Evolutionary conservation across 2,888 invertebrate species (phyloP), one percentile per base, ranked within the genome.

Genomic region (Macrostomum cliftonense): DNA sequence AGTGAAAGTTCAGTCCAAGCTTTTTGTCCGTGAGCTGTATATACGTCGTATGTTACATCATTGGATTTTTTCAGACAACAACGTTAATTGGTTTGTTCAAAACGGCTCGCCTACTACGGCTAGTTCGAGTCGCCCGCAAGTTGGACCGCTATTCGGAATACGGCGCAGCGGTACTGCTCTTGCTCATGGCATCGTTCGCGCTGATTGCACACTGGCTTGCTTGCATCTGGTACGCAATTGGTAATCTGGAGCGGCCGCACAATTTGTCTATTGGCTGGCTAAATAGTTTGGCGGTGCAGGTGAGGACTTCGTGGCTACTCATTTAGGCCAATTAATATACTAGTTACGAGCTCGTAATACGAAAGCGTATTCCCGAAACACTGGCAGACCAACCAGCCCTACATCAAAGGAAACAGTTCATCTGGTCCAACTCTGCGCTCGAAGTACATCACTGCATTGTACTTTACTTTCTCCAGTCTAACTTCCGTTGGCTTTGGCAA

Each of bases 381-480:
- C 4, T 48, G 47, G 19, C 85, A 86, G 65, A 89, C 88, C 40
- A 81, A 84, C 64, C 84, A 87, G 63, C 78, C 79, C 60, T 91
- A 89, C 70, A 76, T 50, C 37, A 52, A 56, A 56, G 75, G 77
- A 55, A 82, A 83, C n/a, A 56, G 57, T 2, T 49, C 52, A 12
- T 84, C 84, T 46, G 78, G 78, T 19, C 79, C 79, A 28, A 74
- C 76, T 52, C 76, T 78, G 61, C 77, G 77, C 56, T 64, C 65
- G 38, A 69, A 68, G 59, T 70, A 95, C 76, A 86, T 91, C 64
- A 91, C 91, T 58, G 88, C 95, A 57, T 78, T 97, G 57, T 97
- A 97, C 76, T 97, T 93, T 77, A 97, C 97, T 59, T 88, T 97
- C 86, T 93, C 95, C 62, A 97, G 97, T 74, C 95, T 99, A 93